phyloP scores from a whole-genome alignment of 2,113 vertebrate genomes.

The Tetraodon nigroviridis region DNA sequence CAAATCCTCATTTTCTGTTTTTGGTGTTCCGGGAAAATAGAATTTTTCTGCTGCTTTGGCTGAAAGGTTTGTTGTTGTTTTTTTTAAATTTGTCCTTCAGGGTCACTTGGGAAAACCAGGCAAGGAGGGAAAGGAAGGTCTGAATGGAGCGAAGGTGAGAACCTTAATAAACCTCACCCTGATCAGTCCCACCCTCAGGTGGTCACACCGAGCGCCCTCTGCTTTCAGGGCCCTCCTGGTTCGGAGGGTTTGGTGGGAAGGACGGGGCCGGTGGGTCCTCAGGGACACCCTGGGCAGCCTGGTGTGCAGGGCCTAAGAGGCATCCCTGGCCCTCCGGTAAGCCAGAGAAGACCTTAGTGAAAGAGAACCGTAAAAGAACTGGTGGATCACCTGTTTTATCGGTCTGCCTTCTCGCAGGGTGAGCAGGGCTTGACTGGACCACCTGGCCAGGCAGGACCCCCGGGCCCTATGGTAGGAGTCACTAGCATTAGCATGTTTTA shows the following conservation, averaged over 20 bases:
- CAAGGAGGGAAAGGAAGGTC: slow-evolving; percentile 86
- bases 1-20: not conserved
- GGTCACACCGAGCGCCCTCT: slow-evolving; percentile 3
- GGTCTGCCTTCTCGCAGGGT: slow-evolving; percentile 73
- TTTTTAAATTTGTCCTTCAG: slow-evolving; percentile 63
- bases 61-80: slow-evolving; percentile 21
- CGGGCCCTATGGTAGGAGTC: slow-evolving; percentile 87
- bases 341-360: slow-evolving; percentile 41
- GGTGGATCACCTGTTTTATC: not conserved
- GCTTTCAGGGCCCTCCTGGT: slow-evolving; percentile 81
- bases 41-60: slow-evolving; percentile 1
- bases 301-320: slow-evolving; percentile 89
- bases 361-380: not conserved
- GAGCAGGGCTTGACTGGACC: slow-evolving; percentile 94
- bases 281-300: slow-evolving; percentile 86
- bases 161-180: not conserved
- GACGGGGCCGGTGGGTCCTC: slow-evolving; percentile 87
- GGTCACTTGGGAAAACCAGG: slow-evolving; percentile 89
- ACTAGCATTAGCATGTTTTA: no score
- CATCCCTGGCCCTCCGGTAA: slow-evolving; percentile 91
- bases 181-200: not conserved
- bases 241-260: slow-evolving; percentile 90
- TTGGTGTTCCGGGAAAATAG: not conserved
- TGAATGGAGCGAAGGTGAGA: slow-evolving; percentile 90
- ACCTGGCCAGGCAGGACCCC: slow-evolving; percentile 88